A percentile compares a stretch with the other conserved stretches of the same genome.
Conservation (phyloP, 2,888 invertebrate species). For the Baccha elongata region DNA sequence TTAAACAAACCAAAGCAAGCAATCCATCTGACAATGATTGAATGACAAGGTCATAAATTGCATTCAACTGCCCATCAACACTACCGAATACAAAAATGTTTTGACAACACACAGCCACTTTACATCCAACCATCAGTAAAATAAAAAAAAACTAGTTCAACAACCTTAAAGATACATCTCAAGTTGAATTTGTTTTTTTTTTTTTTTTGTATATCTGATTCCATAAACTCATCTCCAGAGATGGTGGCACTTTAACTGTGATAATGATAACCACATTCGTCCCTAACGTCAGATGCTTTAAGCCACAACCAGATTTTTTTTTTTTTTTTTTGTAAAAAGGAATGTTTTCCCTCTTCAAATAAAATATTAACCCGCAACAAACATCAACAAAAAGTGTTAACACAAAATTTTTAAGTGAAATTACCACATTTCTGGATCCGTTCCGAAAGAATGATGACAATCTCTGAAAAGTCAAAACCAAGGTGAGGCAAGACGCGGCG, state of each 20-base stretch:
- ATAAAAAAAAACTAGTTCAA: slow-evolving; percentile 21
- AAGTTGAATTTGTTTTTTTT: not conserved
- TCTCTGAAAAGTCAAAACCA: slow-evolving; percentile 10
- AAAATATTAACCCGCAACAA: slow-evolving; percentile 29
- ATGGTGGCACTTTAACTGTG: not conserved
- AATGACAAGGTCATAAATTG: slow-evolving; percentile 26
- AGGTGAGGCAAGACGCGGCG: not conserved
- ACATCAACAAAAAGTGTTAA: slow-evolving; percentile 30
- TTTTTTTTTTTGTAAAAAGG: not conserved
- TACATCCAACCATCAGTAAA: slow-evolving; percentile 9
- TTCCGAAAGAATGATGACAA: slow-evolving; percentile 22
- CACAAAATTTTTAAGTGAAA: slow-evolving; percentile 39
- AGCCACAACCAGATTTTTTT: not conserved
- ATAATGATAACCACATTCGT: not conserved
- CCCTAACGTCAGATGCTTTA: slow-evolving; percentile 17
- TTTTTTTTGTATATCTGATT: not conserved
- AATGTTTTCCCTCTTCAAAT: slow-evolving; percentile 6
- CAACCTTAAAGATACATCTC: slow-evolving; percentile 25
- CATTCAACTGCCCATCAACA: slow-evolving; percentile 34
- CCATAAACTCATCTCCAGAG: slow-evolving; percentile 1
- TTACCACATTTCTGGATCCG: slow-evolving; percentile 38
- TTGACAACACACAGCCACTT: slow-evolving; percentile 22
- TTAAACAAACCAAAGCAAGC: not conserved
- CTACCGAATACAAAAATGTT: slow-evolving; percentile 21
- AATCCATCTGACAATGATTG: slow-evolving; percentile 27